phyloP scores from a whole-genome alignment of 2,888 invertebrate genomes.

The Drosophila heteroneura region DNA sequence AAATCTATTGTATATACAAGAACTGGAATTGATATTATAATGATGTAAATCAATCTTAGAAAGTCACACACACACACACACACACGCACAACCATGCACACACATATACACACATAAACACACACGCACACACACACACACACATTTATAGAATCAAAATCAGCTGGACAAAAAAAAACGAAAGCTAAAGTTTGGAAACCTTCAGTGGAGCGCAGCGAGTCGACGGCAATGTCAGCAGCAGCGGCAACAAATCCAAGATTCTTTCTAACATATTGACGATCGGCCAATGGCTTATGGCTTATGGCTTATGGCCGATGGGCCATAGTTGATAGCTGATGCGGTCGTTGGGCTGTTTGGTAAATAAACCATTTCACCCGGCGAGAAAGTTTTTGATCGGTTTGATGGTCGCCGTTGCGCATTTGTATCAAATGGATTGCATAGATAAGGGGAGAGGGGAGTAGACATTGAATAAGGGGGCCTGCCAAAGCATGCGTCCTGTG shows the following conservation, averaged over 20 bases:
- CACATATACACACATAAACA: background rate
- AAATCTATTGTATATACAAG: background rate
- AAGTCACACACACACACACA: background rate
- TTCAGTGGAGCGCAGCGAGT: slow-evolving; percentile 24
- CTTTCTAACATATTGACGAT: slow-evolving; percentile 31
- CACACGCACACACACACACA: background rate
- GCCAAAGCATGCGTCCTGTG: slow-evolving; percentile 28
- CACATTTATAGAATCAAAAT: slow-evolving; percentile 44
- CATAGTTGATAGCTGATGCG: slow-evolving; percentile 6
- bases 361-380: slow-evolving; percentile 63
- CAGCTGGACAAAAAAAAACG: slow-evolving; percentile 68
- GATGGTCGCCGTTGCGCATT: slow-evolving; percentile 3
- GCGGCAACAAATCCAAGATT: slow-evolving; percentile 44
- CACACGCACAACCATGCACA: background rate
- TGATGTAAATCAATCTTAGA: slow-evolving; percentile 13
- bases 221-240: slow-evolving; percentile 15
- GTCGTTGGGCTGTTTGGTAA: slow-evolving; percentile 20
- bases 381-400: slow-evolving; percentile 56
- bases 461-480: background rate
- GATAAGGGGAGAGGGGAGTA: background rate
- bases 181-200: slow-evolving; percentile 67
- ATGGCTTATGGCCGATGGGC: slow-evolving; percentile 11
- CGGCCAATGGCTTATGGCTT: slow-evolving; percentile 1
- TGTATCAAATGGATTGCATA: background rate
- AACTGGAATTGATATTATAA: background rate